Conservation (phyloP, 2,888 invertebrate genomes). For the Synergus japonicus region DNA sequence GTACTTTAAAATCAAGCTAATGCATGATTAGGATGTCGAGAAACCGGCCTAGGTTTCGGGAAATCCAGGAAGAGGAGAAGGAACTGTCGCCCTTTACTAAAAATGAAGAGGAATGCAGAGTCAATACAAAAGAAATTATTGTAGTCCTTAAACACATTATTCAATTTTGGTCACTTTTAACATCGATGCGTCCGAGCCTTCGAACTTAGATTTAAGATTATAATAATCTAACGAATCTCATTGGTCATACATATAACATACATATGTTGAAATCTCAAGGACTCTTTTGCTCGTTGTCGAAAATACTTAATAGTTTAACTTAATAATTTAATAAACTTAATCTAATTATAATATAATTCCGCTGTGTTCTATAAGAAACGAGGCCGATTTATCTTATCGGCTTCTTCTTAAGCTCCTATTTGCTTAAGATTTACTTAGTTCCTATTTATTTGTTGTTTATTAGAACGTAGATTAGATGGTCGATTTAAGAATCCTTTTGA, state of each 20-base stretch:
- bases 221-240: slow-evolving; percentile 18
- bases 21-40: background rate
- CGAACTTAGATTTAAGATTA: slow-evolving; percentile 33
- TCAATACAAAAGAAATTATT: background rate
- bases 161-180: slow-evolving; percentile 17
- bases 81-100: background rate
- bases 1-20: background rate
- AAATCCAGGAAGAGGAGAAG: slow-evolving; percentile 25
- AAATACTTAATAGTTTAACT: slow-evolving; percentile 5
- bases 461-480: background rate
- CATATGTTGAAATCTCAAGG: background rate
- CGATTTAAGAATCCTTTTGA: slow-evolving; percentile 1
- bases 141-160: background rate
- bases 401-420: background rate
- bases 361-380: background rate
- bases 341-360: slow-evolving; percentile 30
- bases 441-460: slow-evolving; percentile 14
- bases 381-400: background rate
- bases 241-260: background rate
- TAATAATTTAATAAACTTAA: background rate
- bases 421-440: background rate
- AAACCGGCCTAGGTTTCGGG: slow-evolving; percentile 14
- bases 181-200: slow-evolving; percentile 34
- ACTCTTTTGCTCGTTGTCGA: background rate
- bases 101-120: background rate